Conservation (phyloP, 2,888 invertebrate genomes). For the Orgyia antiqua region DNA sequence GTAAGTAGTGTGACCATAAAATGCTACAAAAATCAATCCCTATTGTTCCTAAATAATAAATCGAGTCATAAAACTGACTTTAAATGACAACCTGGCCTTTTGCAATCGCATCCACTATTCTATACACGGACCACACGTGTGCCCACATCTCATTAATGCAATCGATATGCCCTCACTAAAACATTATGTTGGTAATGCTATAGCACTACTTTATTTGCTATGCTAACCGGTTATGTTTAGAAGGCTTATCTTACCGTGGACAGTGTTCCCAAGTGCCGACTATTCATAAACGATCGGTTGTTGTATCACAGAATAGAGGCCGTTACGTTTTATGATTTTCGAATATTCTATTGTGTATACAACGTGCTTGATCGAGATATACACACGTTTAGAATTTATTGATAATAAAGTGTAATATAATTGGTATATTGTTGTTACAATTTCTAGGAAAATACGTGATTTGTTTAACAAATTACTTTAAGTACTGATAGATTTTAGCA, state of each 20-base stretch:
- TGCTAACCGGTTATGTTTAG: conserved; percentile 41
- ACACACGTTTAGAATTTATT: neutral
- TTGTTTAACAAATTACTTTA: too few relatives aligned
- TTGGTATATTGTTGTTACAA: too few relatives aligned
- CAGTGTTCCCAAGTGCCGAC: conserved; percentile 28
- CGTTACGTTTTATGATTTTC: conserved; percentile 23
- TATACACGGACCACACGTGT: conserved; percentile 67
- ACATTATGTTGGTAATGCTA: conserved; percentile 59
- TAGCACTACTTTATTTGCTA: conserved; percentile 52
- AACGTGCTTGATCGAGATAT: conserved; percentile 12
- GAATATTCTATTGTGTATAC: conserved; percentile 21
- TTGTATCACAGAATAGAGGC: conserved; percentile 22
- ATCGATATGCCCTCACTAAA: conserved; percentile 66
- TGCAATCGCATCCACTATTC: conserved; percentile 51
- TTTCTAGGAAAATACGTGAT: too few relatives aligned
- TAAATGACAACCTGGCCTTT: conserved; percentile 52
- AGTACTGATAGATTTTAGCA: too few relatives aligned
- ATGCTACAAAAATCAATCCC: conserved; percentile 43
- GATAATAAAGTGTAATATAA: too few relatives aligned
- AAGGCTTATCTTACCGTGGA: conserved; percentile 31
- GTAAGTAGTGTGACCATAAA: conserved; percentile 36
- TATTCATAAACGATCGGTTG: conserved; percentile 19
- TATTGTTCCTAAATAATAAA: conserved; percentile 66
- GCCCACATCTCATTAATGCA: conserved; percentile 75
- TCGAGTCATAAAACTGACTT: conserved; percentile 50